Evolutionary conservation across 2,113 vertebrate species (phyloP).

Genomic region (Castor canadensis): DNA sequence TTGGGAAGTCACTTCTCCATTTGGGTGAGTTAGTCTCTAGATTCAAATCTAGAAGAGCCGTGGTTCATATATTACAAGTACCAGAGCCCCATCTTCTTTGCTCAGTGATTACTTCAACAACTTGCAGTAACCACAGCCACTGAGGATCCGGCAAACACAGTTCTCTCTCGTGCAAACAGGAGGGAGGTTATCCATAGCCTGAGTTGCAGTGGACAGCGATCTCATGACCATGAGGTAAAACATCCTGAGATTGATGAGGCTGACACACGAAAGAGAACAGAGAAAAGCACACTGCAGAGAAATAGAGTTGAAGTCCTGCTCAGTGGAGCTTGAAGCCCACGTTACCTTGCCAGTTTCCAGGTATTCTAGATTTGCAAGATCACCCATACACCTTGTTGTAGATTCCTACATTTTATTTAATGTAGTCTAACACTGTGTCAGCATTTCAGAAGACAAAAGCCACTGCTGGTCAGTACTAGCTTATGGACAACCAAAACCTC

Average conservation of each 20-base stretch:
- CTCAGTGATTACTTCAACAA: neutral
- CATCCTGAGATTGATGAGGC: neutral
- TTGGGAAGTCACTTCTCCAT: neutral
- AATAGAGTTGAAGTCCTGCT: neutral
- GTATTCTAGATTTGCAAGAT: neutral
- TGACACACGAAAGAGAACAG: neutral
- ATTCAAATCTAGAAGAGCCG: neutral
- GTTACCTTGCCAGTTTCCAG: neutral
- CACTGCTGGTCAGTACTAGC: neutral
- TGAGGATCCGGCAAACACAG: neutral
- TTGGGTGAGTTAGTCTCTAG: neutral
- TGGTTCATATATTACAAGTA: neutral
- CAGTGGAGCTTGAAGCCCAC: neutral
- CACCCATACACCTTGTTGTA: neutral
- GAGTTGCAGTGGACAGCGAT: neutral
- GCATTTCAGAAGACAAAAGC: neutral
- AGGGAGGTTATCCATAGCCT: neutral
- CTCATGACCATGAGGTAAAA: neutral
- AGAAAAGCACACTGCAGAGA: neutral
- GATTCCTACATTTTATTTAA: neutral
- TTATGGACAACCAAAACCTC: neutral
- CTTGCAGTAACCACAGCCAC: neutral
- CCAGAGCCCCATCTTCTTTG: neutral
- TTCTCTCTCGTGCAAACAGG: neutral
- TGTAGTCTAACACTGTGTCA: neutral